Conservation (phyloP, 2,797 vertebrate species). For the Streptopelia turtur region DNA sequence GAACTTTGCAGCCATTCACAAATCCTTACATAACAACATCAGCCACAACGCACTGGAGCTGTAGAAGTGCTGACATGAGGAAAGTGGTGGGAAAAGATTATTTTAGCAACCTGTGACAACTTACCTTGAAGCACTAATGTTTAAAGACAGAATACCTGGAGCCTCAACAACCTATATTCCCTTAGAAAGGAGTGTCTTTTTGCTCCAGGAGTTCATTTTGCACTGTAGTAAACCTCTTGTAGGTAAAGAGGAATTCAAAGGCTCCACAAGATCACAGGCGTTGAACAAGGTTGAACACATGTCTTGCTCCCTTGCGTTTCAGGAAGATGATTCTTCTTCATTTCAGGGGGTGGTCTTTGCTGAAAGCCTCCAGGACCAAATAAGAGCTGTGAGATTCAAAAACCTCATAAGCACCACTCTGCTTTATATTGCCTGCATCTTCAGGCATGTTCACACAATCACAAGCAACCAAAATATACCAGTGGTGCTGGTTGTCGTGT, state of each 20-base stretch:
- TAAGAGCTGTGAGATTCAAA: background rate
- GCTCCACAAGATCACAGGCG: background rate
- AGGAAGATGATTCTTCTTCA: background rate
- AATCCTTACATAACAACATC: slow-evolving; percentile 27
- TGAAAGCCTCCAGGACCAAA: background rate
- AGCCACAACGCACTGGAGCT: background rate
- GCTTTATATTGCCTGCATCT: background rate
- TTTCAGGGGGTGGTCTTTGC: slow-evolving; percentile 14
- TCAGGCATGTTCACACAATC: background rate
- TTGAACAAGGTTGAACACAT: background rate
- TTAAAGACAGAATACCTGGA: background rate
- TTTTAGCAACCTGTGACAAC: background rate
- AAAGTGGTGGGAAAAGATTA: slow-evolving; percentile 46
- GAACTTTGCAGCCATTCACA: slow-evolving; percentile 48
- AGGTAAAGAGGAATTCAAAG: background rate
- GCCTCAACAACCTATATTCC: background rate
- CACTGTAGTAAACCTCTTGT: background rate
- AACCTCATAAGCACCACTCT: background rate
- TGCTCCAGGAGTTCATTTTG: slow-evolving; percentile 13
- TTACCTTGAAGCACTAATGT: background rate
- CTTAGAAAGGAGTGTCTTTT: background rate
- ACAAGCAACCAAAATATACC: background rate
- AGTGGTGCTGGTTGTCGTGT: accelerated
- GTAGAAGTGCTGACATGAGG: slow-evolving; percentile 52
- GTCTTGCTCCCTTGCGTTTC: background rate